These are phyloP conservation scores for Macropis europaea DNA, from an alignment of 2,888 invertebrate species.

Conservation along the genomic window DNA sequence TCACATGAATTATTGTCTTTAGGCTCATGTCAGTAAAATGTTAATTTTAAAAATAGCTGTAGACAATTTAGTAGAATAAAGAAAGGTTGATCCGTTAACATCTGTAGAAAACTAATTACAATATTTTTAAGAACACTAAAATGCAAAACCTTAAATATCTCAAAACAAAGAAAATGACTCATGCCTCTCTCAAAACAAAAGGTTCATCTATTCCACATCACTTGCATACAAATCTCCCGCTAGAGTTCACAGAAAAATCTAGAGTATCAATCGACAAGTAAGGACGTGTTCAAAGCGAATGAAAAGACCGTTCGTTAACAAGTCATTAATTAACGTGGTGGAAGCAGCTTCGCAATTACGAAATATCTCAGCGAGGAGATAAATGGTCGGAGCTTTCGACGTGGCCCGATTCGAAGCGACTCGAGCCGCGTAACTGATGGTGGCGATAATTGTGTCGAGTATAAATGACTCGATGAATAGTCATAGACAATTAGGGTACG, in stretches of 20 bases:
- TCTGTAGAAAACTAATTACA: too few species aligned
- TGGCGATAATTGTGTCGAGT: conserved; percentile 68
- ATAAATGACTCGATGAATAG: conserved; percentile 74
- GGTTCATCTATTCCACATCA: too few species aligned
- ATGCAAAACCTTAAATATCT: too few species aligned
- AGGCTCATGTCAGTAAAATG: too few species aligned
- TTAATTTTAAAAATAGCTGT: too few species aligned
- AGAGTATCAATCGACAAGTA: not conserved
- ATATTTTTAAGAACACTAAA: too few species aligned
- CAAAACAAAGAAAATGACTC: too few species aligned
- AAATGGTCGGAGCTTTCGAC: conserved; percentile 52
- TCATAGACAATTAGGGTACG: conserved; percentile 69
- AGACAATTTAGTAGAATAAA: too few species aligned
- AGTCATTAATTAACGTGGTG: conserved; percentile 28
- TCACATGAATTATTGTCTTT: too few species aligned
- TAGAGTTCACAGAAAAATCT: not conserved
- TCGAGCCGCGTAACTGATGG: conserved; percentile 61
- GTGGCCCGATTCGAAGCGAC: conserved; percentile 54
- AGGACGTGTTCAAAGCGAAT: not conserved
- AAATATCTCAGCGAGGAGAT: conserved; percentile 46
- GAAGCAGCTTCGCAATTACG: conserved; percentile 32
- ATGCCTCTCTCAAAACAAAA: too few species aligned
- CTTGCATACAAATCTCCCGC: not conserved
- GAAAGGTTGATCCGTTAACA: too few species aligned
- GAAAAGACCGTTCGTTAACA: conserved; percentile 26